Evolutionary conservation across 2,113 vertebrate genomes (phyloP), one percentile per base, ranked within the genome.

Genomic region (Ammodytes marinus): DNA sequence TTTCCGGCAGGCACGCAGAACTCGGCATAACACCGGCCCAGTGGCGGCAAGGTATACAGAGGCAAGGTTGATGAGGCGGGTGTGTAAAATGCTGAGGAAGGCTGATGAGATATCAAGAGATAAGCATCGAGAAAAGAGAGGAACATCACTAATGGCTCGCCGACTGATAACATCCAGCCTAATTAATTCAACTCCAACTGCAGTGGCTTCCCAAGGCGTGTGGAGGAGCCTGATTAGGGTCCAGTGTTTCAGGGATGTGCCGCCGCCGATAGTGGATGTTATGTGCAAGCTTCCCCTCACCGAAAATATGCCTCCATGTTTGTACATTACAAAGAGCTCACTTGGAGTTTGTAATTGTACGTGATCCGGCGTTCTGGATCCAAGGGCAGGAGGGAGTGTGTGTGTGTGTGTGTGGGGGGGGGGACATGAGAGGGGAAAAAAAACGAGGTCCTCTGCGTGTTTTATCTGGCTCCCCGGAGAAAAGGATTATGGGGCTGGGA

Each of bases 111-210:
- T 90, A 85, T 77, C 79, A 78, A 59, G 86, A 91, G 89, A 92
- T 93, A 90, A 40, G 74, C 84, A 94, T 93, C 91, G 64, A 85
- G 87, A 80, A 85, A 27, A 27, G 27, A 27, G 77, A 89, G 86
- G 91, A 93, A 93, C 93, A 92, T 93, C 88, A 92, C 91, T 91
- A 93, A 94, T 92, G 91, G 88, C 88, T 93, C 85, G 55, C 88
- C 84, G 89, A 86, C 91, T 92, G 92, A 94, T 92, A 94, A 92
- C 92, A 94, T 93, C 93, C 89, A 88, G 88, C 86, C 82, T 93
- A 92, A 92, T 94, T 92, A 92, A 92, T 92, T 93, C 88, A 90
- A 76, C 91, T 92, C 81, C 84, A 88, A 68, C 88, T 88, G 88
- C 84, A 89, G 76, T 80, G 72, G 85, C 85, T 90, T 91, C 91